A percentile compares a stretch with the other conserved stretches of the same genome.
These are phyloP conservation scores for Cnemophilus loriae DNA, from an alignment of 2,113 vertebrate species.

Conservation along the genomic window DNA sequence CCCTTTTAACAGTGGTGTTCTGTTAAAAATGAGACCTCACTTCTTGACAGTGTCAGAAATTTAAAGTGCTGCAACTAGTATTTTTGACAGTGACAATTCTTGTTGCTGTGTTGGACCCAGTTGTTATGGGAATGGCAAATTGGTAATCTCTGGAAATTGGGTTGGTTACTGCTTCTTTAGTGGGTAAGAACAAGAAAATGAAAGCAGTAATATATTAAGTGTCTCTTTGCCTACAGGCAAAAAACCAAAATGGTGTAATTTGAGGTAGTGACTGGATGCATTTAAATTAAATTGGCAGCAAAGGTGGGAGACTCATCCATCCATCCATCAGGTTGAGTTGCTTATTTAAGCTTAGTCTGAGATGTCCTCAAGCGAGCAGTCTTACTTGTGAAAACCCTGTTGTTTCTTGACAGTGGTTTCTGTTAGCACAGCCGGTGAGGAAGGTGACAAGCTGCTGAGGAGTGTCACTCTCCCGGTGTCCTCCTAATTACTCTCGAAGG, in stretches of 20 bases:
- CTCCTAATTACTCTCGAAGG: neutral
- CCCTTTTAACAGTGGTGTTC: neutral
- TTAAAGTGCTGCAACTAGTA: neutral
- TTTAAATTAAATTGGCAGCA: neutral
- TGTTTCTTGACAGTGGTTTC: neutral
- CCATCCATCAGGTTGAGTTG: neutral
- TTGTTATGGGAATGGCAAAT: neutral
- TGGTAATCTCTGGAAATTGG: neutral
- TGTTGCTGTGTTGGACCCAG: neutral
- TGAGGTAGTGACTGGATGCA: neutral
- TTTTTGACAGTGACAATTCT: neutral
- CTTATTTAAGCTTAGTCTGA: neutral
- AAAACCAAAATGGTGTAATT: neutral
- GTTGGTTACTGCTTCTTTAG: neutral
- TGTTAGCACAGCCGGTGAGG: neutral
- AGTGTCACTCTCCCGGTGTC: neutral
- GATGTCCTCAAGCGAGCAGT: neutral
- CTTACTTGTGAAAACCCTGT: neutral
- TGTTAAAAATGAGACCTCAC: neutral
- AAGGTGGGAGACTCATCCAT: neutral
- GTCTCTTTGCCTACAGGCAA: neutral
- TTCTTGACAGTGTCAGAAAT: neutral
- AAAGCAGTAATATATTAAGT: neutral
- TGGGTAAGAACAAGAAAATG: neutral
- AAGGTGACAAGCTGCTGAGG: neutral